Conservation (phyloP, 2,797 vertebrate genomes). For the Eupleurogrammus muticus region DNA sequence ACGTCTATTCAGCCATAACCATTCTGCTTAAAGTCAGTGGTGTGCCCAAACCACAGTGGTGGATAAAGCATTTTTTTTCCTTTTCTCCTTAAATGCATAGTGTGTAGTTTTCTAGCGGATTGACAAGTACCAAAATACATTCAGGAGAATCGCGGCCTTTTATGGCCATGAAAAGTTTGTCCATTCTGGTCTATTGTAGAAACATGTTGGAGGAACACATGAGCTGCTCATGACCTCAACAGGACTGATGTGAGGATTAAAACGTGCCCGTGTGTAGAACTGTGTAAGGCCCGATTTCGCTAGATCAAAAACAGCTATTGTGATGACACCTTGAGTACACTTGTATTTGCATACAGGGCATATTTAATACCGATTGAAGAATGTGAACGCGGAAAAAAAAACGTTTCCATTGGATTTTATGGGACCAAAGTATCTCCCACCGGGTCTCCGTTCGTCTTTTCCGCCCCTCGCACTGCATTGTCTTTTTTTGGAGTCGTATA, state of each 20-base stretch:
- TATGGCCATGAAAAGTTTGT: too few species aligned
- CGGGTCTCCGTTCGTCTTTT: constrained; percentile 40
- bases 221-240: background rate
- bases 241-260: background rate
- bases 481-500: constrained; percentile 42
- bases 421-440: constrained; percentile 51
- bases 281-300: constrained; percentile 48
- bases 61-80: background rate
- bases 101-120: too few species aligned
- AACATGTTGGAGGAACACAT: too few species aligned
- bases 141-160: too few species aligned
- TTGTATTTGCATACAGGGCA: constrained; percentile 46
- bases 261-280: constrained; percentile 38
- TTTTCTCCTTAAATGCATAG: background rate
- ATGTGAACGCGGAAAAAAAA: constrained; percentile 24
- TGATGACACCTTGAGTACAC: constrained; percentile 55
- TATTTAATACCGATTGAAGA: constrained; percentile 39
- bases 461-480: constrained; percentile 49
- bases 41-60: background rate
- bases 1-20: background rate
- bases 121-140: too few species aligned
- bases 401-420: constrained; percentile 48
- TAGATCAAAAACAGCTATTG: constrained; percentile 63
- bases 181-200: too few species aligned
- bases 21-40: background rate